Evolutionary conservation across 2,797 vertebrate genomes (phyloP), one percentile per base, ranked within the genome.

Genomic region (Sparus aurata): DNA sequence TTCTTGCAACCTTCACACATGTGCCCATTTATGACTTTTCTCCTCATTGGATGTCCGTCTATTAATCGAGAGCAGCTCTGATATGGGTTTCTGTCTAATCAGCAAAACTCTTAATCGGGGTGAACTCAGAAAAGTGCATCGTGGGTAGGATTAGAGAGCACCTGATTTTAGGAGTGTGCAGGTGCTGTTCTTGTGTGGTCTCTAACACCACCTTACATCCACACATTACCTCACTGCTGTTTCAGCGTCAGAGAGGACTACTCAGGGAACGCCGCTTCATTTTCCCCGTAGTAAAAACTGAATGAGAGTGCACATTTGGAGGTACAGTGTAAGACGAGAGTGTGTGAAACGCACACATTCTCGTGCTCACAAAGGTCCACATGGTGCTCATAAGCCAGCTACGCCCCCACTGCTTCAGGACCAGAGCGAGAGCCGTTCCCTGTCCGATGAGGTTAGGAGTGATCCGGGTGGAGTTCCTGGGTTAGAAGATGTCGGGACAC

Each of bases 401-500:
- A 57, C 15, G 45, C 79, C 75, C 27, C 65, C 73, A 45, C 15
- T 77, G 75, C 69, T 57, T 67, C 43, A 77, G 79, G 82, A 86
- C 70, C 76, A 62, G 81, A 83, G 69, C 79, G 72, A 9, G 79
- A 80, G 84, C 64, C 38, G 70, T 60, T 85, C 73, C 80, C 63
- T 74, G 84, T 84, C 76, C 45, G 25, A 38, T 86, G 91, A 90
- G 84, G 87, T 90, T 53, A 67, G 68, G 62, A 69, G 80, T 67
- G 84, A 80, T 79, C 46, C 5, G 8, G 64, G 73, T 38, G 10
- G 16, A 69, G 66, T n/a, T 84, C 76, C 76, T 67, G 17, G 82
- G 90, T 98, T 96, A 99, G 96, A 98, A 99, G 96, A 99, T 99
- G 87, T 96, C 92, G 0, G 97, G 96, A 92, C 97, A 99, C 80